Conservation (phyloP, 1,140 invertebrate species). For the Drosophila varians region DNA sequence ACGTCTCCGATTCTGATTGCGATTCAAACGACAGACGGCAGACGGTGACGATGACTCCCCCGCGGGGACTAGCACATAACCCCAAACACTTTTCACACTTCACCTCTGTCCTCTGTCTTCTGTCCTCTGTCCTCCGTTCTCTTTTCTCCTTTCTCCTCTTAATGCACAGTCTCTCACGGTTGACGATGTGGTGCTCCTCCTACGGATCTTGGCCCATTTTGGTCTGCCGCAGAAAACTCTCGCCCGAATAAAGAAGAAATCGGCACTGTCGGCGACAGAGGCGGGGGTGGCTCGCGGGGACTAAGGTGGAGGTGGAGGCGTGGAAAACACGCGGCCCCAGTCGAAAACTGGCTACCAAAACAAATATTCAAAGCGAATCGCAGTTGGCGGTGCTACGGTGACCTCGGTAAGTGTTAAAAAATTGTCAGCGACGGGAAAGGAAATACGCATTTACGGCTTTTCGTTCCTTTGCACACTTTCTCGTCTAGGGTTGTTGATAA, state of each 20-base stretch:
- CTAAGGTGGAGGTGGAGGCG: not conserved
- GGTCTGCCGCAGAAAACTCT: not conserved
- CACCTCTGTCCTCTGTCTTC: slow-evolving; percentile 9
- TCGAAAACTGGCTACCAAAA: not conserved
- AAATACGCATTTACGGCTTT: slow-evolving; percentile 47
- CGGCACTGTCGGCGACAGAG: not conserved
- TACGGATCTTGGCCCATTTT: slow-evolving; percentile 18
- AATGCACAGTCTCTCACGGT: not conserved
- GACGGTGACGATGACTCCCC: slow-evolving; percentile 11
- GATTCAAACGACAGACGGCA: not conserved
- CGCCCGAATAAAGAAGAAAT: not conserved
- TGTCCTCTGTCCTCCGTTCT: slow-evolving; percentile 4
- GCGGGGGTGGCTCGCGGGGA: not conserved
- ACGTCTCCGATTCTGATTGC: slow-evolving; percentile 24
- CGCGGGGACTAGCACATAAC: slow-evolving; percentile 59
- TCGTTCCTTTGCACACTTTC: not conserved
- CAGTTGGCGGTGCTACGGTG: not conserved
- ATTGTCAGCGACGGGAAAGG: slow-evolving; percentile 17
- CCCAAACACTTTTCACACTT: slow-evolving; percentile 67
- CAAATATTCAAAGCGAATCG: not conserved
- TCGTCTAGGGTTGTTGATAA: not conserved
- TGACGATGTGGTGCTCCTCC: no score
- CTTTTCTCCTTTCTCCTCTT: not conserved
- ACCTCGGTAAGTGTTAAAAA: not conserved
- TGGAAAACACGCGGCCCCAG: slow-evolving; percentile 1